Conservation (phyloP, 1,140 invertebrate species). For the Microplitis mediator region DNA sequence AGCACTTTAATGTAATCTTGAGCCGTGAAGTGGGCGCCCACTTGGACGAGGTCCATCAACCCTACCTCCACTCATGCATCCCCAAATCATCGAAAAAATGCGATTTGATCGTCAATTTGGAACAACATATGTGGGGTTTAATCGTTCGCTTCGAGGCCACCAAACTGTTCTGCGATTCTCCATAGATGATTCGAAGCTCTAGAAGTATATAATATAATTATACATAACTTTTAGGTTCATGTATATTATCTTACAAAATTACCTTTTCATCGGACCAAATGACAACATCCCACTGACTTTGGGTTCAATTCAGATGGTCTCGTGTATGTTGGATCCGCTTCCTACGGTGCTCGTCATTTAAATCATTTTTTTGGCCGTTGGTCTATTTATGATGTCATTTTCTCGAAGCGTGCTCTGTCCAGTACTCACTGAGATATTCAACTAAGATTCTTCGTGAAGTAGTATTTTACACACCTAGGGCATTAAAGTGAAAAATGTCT, state of each 20-base stretch:
- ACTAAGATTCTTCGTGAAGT: too few species aligned
- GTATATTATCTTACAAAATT: background rate
- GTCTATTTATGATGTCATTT: background rate
- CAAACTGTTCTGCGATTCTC: background rate
- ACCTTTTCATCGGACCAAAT: conserved; percentile 27
- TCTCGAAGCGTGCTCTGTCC: background rate
- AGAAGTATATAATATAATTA: background rate
- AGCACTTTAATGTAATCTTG: too few species aligned
- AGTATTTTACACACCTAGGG: too few species aligned
- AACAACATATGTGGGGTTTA: conserved; percentile 4
- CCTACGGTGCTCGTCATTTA: background rate
- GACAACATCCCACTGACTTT: background rate
- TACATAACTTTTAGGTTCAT: background rate
- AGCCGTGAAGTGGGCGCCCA: too few species aligned
- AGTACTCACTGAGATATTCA: too few species aligned
- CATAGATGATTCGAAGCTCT: background rate
- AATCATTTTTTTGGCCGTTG: background rate
- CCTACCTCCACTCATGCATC: background rate
- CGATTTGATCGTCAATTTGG: background rate
- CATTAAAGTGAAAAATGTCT: too few species aligned
- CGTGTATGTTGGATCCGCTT: background rate
- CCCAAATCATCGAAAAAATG: background rate
- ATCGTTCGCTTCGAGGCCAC: background rate
- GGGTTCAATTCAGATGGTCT: conserved; percentile 1
- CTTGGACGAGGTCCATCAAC: background rate